phyloP scores from a whole-genome alignment of 2,888 invertebrate species.

The Acrobasis suavella region DNA sequence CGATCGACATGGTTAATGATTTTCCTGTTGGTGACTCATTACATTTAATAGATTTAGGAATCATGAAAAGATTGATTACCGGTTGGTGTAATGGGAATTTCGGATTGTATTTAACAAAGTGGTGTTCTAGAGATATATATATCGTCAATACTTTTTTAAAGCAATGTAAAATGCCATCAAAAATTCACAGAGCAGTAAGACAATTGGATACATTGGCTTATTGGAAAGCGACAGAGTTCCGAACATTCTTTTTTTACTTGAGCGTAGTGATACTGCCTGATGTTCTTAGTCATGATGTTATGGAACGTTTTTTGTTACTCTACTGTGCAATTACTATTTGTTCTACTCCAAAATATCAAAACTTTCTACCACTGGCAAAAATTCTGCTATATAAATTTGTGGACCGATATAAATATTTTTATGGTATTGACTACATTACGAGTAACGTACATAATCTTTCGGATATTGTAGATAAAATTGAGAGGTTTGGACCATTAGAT shows the following conservation, averaged over 20 bases:
- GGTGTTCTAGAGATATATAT: slow-evolving; percentile 27
- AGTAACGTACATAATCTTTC: slow-evolving; percentile 8
- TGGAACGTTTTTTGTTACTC: background rate
- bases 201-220: slow-evolving; percentile 25
- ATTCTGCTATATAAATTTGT: background rate
- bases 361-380: background rate
- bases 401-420: background rate
- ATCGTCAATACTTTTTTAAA: slow-evolving; percentile 22
- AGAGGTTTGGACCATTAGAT: slow-evolving; percentile 7
- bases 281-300: background rate
- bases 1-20: slow-evolving; percentile 37
- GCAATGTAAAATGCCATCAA: slow-evolving; percentile 25
- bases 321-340: slow-evolving; percentile 11
- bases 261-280: background rate
- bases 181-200: slow-evolving; percentile 35
- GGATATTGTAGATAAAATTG: slow-evolving; percentile 5
- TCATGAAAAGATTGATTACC: slow-evolving; percentile 35
- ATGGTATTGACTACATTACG: background rate
- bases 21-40: slow-evolving; percentile 30
- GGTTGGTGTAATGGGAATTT: slow-evolving; percentile 37
- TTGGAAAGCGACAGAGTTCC: slow-evolving; percentile 29
- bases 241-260: slow-evolving; percentile 30
- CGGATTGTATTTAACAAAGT: slow-evolving; percentile 30
- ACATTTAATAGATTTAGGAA: slow-evolving; percentile 21
- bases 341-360: background rate